Evolutionary conservation across 2,888 invertebrate genomes (phyloP), one percentile per base, ranked within the genome.

Genomic region (Tachina lurida): DNA sequence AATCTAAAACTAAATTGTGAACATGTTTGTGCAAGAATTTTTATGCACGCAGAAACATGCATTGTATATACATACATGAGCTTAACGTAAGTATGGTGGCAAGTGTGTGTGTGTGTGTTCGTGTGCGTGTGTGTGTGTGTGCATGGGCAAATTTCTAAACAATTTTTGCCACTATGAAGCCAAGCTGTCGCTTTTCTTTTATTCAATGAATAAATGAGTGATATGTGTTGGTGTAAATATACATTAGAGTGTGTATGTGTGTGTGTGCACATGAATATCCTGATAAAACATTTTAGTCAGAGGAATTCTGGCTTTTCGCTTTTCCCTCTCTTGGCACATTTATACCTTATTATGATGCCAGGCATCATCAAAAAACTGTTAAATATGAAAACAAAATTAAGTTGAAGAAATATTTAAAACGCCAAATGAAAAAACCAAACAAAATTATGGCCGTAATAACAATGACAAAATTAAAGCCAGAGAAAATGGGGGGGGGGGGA

Each of bases 391-490:
- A 39, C 19, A 78, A 79, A 79, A 79, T 63, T 71, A 71, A 79
- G 45, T 47, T 56, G 45, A 71, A 71, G 71, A 71, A 82, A 77
- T 71, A 71, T 76, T 76, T 70, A 56, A 58, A 82, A 76, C 15
- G 17, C 19, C 56, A 75, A 75, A 81, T 78, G 74, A 85, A 71
- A 82, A 79, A 79, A 60, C 75, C 70, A 75, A 79, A 79, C 78
- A 75, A 85, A 75, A 82, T 85, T 85, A 82, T 85, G 79, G 85
- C 78, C 75, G 75, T 60, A 63, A 79, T 78, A 81, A 71, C 75
- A 67, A 82, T 78, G 74, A 74, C 74, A 85, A 80, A 79, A 63
- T 31, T 31, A n/a, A 63, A 65, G 71, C 58, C 17, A 68, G n/a
- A 43, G 17, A 15, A 43, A 68, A n/a, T 22, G 41, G 9, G 13